Base-by-base conservation (phyloP, 2,888 invertebrate species). In the Melinopterus prodromus region DNA sequence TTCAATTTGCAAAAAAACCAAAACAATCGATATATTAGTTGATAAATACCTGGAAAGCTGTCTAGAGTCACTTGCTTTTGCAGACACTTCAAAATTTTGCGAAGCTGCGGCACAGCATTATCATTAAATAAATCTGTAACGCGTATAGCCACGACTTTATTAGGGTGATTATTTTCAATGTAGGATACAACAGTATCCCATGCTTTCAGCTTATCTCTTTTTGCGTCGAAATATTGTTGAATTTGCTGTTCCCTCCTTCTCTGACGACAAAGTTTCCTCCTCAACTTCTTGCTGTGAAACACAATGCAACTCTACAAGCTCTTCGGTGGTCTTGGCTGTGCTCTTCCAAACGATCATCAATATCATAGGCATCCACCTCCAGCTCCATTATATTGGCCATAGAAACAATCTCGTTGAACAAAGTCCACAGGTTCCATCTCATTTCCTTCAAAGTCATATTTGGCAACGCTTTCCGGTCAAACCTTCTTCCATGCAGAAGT, bases 341-440 rank as follows among this genome's bases (percentile, higher is more conserved):
- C 71, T 77, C 70, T 77, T 77, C 77, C 16, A 70, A 69, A 77
- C 70, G 35, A 70, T 77, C 16, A 70, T 77, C 77, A 38, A 77
- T 36, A 77, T 70, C 70, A 70, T 77, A 35, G 15, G 37, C 70
- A 77, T 77, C 70, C 70, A 77, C 70, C 70, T 70, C 71, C 70
- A 77, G 78, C 7, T 70, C 71, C 70, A 77, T 77, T 75, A 81
- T 83, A 83, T 78, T 79, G 81, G 77, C 81, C 83, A 83, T 78
- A 79, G 81, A 85, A 78, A 82, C 80, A 83, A 82, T 84, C 76
- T 83, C 80, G 69, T 82, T 71, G n/a, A 78, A 80, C 77, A 80
- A 69, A 78, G 16, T 78, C 16, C 79, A 69, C 82, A 72, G 71
- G 71, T 81, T 77, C 69, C 71, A 35, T 15, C 70, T 78, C 80